Evolutionary conservation across 2,113 vertebrate genomes (phyloP).

Genomic region (Equus quagga): DNA sequence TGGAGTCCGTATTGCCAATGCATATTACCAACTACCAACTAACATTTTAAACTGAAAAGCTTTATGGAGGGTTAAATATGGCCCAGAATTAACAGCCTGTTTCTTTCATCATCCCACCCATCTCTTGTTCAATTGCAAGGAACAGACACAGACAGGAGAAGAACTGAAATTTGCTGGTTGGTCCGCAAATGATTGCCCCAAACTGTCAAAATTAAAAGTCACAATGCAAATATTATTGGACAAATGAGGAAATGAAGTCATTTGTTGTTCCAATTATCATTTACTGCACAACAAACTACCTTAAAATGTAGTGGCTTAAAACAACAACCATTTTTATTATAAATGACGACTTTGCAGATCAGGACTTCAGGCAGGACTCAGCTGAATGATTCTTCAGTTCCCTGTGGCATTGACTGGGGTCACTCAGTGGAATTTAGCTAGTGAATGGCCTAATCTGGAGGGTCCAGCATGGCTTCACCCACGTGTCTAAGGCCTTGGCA

Average conservation of each 20-base stretch:
- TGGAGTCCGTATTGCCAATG: neutral
- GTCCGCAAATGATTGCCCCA: neutral
- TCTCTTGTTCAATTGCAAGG: neutral
- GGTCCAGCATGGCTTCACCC: neutral
- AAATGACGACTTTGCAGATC: neutral
- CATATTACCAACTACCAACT: constrained; percentile 7
- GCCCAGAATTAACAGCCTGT: neutral
- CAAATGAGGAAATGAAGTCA: neutral
- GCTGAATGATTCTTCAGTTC: neutral
- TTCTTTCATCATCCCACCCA: neutral
- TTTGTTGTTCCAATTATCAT: neutral
- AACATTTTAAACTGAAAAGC: constrained; percentile 15
- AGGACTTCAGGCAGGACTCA: neutral
- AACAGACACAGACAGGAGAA: neutral
- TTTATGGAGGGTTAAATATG: neutral
- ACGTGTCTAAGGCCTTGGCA: neutral
- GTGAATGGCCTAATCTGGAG: neutral
- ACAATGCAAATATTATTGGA: neutral
- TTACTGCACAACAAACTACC: neutral
- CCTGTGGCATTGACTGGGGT: neutral
- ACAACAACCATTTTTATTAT: neutral
- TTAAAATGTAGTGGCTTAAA: neutral
- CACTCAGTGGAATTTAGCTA: neutral
- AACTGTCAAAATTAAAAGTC: neutral
- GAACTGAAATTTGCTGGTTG: neutral